Conservation (phyloP, 2,113 vertebrate genomes). For the Spilogale gracilis region DNA sequence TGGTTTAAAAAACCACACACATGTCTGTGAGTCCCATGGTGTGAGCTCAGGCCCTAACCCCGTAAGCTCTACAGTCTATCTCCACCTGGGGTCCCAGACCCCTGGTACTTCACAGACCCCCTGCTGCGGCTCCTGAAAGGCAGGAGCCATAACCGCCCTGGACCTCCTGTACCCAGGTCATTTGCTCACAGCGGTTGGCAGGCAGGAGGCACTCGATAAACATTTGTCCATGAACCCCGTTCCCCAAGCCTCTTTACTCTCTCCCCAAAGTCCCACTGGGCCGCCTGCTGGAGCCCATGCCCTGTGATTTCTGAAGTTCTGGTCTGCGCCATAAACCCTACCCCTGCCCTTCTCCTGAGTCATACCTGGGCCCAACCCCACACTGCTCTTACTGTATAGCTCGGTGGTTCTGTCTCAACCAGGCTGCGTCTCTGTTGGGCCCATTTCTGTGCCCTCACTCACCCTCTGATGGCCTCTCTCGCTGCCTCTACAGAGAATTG, state of each 20-base stretch:
- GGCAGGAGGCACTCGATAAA: neutral
- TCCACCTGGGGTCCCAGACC: neutral
- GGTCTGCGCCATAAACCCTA: too few relatives aligned
- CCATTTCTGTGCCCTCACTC: neutral
- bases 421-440: rapidly evolving
- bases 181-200: neutral
- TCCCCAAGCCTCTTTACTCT: neutral
- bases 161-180: neutral
- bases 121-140: neutral
- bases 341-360: neutral
- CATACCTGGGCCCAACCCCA: neutral
- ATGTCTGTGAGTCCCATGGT: neutral
- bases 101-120: neutral
- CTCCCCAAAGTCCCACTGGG: neutral
- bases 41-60: neutral
- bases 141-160: too few relatives aligned
- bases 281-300: neutral
- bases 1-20: neutral
- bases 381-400: neutral
- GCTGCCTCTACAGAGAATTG: neutral
- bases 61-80: neutral
- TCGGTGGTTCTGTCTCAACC: too few relatives aligned
- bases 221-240: neutral
- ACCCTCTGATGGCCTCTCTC: neutral
- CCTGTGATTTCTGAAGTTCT: neutral